These are phyloP conservation scores for Lamproptera curius DNA, from an alignment of 2,888 invertebrate species.

Conservation along the genomic window DNA sequence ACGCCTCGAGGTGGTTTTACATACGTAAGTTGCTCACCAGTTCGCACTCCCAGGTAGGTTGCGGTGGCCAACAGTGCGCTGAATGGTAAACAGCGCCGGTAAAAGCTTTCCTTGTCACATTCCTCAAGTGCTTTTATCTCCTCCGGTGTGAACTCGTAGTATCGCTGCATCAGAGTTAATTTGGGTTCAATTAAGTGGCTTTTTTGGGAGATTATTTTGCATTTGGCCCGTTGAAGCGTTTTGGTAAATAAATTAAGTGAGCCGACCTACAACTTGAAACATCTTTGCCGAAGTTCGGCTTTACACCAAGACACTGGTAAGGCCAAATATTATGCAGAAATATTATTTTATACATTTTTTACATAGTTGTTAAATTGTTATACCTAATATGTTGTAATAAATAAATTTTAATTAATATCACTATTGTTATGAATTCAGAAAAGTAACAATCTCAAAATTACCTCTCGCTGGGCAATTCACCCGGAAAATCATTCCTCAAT, in stretches of 20 bases:
- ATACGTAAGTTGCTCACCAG: constrained; percentile 62
- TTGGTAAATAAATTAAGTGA: neutral
- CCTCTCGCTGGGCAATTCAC: too few relatives aligned
- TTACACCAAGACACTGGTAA: too few relatives aligned
- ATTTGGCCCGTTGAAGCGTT: neutral
- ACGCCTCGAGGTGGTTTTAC: neutral
- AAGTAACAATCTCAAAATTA: too few relatives aligned
- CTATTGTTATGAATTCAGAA: too few relatives aligned
- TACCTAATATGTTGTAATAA: too few relatives aligned
- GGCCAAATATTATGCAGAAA: too few relatives aligned
- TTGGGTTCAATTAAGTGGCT: neutral
- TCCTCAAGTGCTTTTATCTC: constrained; percentile 85
- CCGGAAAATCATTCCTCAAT: too few relatives aligned
- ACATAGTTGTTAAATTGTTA: too few relatives aligned
- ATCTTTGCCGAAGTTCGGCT: neutral
- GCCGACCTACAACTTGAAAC: neutral
- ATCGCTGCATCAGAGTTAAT: constrained; percentile 57
- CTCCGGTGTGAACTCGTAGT: constrained; percentile 83
- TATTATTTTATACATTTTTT: too few relatives aligned
- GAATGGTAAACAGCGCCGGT: constrained; percentile 84
- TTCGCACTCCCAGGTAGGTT: constrained; percentile 81
- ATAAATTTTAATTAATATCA: too few relatives aligned
- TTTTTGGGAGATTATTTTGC: too few relatives aligned
- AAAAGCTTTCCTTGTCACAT: constrained; percentile 89
- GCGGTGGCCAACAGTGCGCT: constrained; percentile 80